Percentiles rank a stretch among this genome's conserved stretches.
Evolutionary conservation across 2,888 invertebrate genomes (phyloP).

Genomic region (Drosophila helvetica): DNA sequence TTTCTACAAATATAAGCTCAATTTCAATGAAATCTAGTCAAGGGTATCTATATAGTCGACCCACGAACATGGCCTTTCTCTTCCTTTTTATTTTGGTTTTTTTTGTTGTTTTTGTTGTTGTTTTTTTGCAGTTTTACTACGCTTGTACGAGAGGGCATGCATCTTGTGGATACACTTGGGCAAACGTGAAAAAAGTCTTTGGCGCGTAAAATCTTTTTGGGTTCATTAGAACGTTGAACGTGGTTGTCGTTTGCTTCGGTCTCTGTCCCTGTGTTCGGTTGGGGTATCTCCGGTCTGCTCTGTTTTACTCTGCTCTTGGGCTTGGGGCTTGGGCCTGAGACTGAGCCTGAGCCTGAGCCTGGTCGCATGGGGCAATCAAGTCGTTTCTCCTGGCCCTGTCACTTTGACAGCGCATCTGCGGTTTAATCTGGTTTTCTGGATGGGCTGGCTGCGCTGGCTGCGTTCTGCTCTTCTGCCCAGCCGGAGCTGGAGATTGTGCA

Average conservation of each 20-base stretch:
- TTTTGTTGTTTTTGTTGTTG: not conserved
- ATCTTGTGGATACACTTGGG: conserved; percentile 46
- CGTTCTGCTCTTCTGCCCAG: conserved; percentile 48
- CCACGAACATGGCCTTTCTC: not conserved
- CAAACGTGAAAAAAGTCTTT: conserved; percentile 72
- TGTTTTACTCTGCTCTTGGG: not conserved
- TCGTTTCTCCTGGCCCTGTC: conserved; percentile 70
- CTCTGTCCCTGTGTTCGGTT: not conserved
- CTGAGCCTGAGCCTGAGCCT: conserved; percentile 47
- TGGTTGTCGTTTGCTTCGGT: conserved; percentile 38
- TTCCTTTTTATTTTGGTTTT: no score
- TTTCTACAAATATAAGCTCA: no score
- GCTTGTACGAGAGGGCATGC: conserved; percentile 18
- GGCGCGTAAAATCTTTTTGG: conserved; percentile 78
- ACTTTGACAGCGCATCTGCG: conserved; percentile 80
- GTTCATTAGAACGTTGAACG: conserved; percentile 80
- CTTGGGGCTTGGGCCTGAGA: no score
- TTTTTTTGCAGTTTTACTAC: conserved; percentile 60
- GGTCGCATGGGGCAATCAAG: conserved; percentile 72
- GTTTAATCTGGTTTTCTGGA: conserved; percentile 74
- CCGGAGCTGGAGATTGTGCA: conserved; percentile 17
- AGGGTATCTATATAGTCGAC: conserved; percentile 22
- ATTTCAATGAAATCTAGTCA: not conserved
- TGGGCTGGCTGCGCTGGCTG: conserved; percentile 46
- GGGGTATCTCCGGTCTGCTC: conserved; percentile 5